A percentile compares a stretch with the other conserved stretches of the same genome.
Conservation (phyloP, 2,888 invertebrate species). For the Toxonevra muliebris region DNA sequence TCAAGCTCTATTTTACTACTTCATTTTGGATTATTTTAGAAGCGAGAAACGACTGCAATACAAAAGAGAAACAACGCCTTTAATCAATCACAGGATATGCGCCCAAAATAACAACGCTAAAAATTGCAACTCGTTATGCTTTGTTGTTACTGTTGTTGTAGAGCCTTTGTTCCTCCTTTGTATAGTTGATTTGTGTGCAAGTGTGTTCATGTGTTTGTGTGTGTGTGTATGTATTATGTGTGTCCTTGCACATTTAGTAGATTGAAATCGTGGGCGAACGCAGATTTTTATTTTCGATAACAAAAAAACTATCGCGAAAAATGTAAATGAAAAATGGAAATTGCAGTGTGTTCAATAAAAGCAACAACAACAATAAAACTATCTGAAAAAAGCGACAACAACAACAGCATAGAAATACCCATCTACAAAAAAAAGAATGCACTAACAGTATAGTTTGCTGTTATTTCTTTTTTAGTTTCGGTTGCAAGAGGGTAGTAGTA, state of each 20-base stretch:
- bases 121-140: background rate
- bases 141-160: background rate
- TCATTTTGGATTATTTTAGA: background rate
- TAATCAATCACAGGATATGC: conserved; percentile 28
- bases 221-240: too few species aligned
- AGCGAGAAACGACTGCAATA: too few species aligned
- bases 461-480: too few species aligned
- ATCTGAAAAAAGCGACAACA: too few species aligned
- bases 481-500: too few species aligned
- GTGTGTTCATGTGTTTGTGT: conserved; percentile 34
- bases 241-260: background rate
- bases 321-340: background rate
- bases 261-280: conserved; percentile 3
- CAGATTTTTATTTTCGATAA: conserved; percentile 1
- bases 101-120: conserved; percentile 4
- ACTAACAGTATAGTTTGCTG: too few species aligned
- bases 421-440: too few species aligned
- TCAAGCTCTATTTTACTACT: background rate
- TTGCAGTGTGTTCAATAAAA: too few species aligned
- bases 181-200: conserved; percentile 22
- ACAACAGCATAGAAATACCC: too few species aligned
- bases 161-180: background rate
- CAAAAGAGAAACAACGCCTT: background rate
- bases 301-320: background rate
- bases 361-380: too few species aligned